Conservation (phyloP, 2,797 vertebrate species). For the Limosa lapponica region DNA sequence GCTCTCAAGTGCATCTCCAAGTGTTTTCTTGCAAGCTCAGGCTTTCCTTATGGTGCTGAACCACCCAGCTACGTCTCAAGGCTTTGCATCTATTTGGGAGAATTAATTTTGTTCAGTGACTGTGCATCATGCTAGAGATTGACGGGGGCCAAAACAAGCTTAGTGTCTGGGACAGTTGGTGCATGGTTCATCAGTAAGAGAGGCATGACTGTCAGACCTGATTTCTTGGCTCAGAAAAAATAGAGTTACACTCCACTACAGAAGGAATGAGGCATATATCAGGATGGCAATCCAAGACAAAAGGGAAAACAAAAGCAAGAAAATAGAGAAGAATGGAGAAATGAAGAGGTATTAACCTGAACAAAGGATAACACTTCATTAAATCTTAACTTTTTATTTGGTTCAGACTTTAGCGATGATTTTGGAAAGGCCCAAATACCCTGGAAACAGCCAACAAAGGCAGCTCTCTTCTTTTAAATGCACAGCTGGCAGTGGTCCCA, state of each 20-base stretch:
- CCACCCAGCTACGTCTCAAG: neutral
- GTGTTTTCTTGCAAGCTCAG: neutral
- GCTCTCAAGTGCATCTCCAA: neutral
- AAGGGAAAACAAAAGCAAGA: neutral
- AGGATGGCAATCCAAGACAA: neutral
- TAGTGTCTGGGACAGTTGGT: neutral
- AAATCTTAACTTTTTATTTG: neutral
- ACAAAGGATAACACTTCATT: neutral
- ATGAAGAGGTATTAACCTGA: neutral
- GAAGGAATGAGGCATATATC: neutral
- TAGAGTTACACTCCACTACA: neutral
- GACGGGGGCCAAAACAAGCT: neutral
- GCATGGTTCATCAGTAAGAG: neutral
- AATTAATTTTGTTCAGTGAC: neutral
- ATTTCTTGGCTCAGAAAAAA: constrained; percentile 8
- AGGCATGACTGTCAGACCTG: neutral
- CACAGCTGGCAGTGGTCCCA: neutral
- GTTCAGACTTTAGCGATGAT: neutral
- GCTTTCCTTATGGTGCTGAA: neutral
- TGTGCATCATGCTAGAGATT: neutral
- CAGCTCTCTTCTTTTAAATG: neutral
- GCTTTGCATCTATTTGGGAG: neutral
- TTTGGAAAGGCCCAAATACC: neutral
- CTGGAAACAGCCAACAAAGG: neutral
- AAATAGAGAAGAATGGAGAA: neutral